Evolutionary conservation across 2,888 invertebrate species (phyloP).

Genomic region (Drosophila glabriapex): DNA sequence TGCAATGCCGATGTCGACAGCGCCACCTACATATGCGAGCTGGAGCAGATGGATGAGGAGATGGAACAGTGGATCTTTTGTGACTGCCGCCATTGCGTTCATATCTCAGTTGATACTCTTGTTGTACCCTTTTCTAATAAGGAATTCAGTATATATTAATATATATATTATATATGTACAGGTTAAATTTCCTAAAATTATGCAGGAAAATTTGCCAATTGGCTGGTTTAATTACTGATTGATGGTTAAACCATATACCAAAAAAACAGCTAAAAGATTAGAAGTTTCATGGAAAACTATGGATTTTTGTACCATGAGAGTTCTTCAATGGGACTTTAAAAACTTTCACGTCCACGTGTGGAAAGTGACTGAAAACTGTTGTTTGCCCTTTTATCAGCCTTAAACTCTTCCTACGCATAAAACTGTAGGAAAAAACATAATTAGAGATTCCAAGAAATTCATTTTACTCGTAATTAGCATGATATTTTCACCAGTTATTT

Average conservation of each 20-base stretch:
- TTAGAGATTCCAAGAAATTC: neutral
- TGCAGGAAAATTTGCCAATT: neutral
- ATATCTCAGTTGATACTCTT: neutral
- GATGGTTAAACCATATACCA: neutral
- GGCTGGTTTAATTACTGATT: neutral
- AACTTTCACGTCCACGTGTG: neutral
- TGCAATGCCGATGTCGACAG: constrained; percentile 69
- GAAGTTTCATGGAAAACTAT: neutral
- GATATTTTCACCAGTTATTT: neutral
- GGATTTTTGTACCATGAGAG: neutral
- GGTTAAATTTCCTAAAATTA: neutral
- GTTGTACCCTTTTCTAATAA: neutral
- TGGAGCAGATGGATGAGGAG: neutral
- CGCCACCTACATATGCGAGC: constrained; percentile 73
- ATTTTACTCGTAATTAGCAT: neutral
- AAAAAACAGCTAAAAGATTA: neutral
- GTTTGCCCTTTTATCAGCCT: neutral
- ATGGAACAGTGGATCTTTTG: constrained; percentile 21
- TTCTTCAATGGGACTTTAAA: neutral
- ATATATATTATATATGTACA: neutral
- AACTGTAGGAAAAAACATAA: neutral
- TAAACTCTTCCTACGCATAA: neutral
- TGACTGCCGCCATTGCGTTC: constrained; percentile 33
- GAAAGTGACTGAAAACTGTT: neutral
- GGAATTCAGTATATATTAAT: neutral